Conservation (phyloP, 2,113 vertebrate genomes). For the Leiothrix lutea region DNA sequence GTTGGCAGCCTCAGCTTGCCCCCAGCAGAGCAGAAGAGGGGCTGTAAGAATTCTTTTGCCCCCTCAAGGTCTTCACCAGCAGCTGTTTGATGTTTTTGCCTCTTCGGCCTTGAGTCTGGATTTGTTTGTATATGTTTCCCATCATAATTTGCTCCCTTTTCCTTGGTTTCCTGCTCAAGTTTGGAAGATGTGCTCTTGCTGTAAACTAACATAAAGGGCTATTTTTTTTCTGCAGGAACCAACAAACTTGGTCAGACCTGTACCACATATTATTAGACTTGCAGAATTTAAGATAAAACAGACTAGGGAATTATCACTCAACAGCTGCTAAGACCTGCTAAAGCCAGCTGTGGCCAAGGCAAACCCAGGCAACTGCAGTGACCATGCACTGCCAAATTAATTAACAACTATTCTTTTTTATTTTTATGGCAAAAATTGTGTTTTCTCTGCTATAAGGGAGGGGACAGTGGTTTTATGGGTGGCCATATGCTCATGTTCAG, state of each 20-base stretch:
- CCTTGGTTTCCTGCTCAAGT: background rate
- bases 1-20: background rate
- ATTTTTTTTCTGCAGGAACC: background rate
- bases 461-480: background rate
- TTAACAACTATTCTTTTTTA: background rate
- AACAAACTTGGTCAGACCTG: background rate
- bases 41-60: background rate
- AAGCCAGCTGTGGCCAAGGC: background rate
- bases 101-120: fast-evolving
- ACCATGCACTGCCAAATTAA: background rate
- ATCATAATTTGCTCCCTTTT: background rate
- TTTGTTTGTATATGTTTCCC: background rate
- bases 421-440: background rate
- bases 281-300: background rate
- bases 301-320: background rate
- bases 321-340: background rate
- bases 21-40: background rate
- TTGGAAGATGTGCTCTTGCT: background rate
- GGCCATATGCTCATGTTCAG: background rate
- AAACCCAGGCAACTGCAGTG: background rate
- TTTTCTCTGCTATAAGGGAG: background rate
- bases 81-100: background rate
- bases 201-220: background rate
- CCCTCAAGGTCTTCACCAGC: fast-evolving
- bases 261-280: background rate